phyloP scores from a whole-genome alignment of 2,113 vertebrate genomes.

The Hippocampus comes region DNA sequence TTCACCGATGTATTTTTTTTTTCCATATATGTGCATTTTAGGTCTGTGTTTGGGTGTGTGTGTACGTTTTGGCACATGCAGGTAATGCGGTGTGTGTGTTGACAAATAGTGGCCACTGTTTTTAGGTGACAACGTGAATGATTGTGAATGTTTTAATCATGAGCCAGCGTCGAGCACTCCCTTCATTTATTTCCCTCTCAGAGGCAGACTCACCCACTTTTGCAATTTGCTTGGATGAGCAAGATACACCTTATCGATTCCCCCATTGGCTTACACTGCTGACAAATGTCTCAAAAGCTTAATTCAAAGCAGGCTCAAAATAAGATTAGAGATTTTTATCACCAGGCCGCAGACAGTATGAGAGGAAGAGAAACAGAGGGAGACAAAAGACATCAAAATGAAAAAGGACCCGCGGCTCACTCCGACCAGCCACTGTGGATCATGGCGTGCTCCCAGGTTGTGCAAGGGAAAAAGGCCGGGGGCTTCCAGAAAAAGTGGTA shows the following conservation, averaged over 20 bases:
- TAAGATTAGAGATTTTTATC: constrained; percentile 77
- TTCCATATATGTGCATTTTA: constrained; percentile 74
- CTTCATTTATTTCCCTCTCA: constrained; percentile 27
- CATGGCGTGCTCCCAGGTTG: constrained; percentile 31
- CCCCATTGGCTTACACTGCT: constrained; percentile 64
- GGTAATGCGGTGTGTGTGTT: constrained; percentile 34
- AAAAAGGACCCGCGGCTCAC: constrained; percentile 38
- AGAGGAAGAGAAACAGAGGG: constrained; percentile 8
- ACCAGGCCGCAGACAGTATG: constrained; percentile 53
- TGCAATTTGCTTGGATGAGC: constrained; percentile 57
- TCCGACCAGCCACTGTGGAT: constrained; percentile 40
- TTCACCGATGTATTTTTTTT: constrained; percentile 65
- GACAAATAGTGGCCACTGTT: background rate
- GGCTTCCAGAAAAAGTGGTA: constrained; percentile 42
- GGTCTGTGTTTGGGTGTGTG: constrained; percentile 37
- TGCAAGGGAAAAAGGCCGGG: constrained; percentile 24
- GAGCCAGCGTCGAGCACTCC: constrained; percentile 13
- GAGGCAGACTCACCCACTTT: constrained; percentile 30
- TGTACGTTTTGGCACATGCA: constrained; percentile 67
- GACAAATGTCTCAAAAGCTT: constrained; percentile 73
- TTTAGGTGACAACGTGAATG: background rate
- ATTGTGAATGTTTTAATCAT: constrained; percentile 15
- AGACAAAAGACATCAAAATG: constrained; percentile 52
- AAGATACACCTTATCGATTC: constrained; percentile 66
- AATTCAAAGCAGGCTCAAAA: constrained; percentile 73